Evolutionary conservation across 2,888 invertebrate species (phyloP), one percentile per base, ranked within the genome.

Genomic region (Ommatoiulus sabulosus): DNA sequence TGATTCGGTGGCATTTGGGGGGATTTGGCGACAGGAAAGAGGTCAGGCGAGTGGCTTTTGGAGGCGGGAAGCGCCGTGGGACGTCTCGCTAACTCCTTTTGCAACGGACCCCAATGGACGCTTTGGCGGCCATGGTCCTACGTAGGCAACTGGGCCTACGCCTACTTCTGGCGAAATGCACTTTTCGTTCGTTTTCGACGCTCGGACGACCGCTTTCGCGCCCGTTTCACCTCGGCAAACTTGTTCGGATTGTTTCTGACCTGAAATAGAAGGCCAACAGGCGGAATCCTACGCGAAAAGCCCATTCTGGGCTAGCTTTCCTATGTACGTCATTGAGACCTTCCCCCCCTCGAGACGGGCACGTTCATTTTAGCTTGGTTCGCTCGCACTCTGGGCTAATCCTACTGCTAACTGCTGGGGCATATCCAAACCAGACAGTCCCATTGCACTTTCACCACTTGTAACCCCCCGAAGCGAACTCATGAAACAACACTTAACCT

Each of bases 311-410:
- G 24, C 17, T 86, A 5, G 17, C 86, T 48, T 86, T 86, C 86
- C 86, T 46, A 86, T 46, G 46, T 86, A 86, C 86, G 86, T 86
- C 86, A 86, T 86, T 44, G 86, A 86, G 86, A 86, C 86, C 86
- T 86, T 86, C 86, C 48, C 86, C 86, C 86, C 86, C 86, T 86
- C 86, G 86, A 86, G 86, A 86, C 86, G 86, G 86, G 48, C 44
- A 86, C 46, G 86, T 86, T 86, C 86, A 86, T 86, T 86, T 44
- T 46, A 15, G 85, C 46, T 85, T 46, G 46, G 44, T 85, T 85
- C 15, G 72, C 72, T 72, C 24, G 63, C 72, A 35, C 80, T 43
- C 80, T 80, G 35, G 35, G 80, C 35, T 80, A 80, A 80, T 80
- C 80, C 80, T 80, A 80, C 80, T 80, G 80, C 80, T 43, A 86